Conservation (phyloP, 2,113 vertebrate species). For the Notothenia coriiceps region DNA sequence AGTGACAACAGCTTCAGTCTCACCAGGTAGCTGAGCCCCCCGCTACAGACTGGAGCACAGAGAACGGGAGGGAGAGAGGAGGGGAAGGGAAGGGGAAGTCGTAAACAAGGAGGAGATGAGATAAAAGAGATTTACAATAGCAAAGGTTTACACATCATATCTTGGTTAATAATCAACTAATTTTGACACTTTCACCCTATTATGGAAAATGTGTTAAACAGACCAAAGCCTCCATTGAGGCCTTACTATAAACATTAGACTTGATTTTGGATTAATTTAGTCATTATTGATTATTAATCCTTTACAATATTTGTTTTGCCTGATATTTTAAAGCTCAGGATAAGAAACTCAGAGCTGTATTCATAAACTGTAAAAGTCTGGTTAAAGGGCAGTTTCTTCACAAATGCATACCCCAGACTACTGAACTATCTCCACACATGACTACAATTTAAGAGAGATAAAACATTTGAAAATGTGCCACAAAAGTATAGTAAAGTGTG, state of each 20-base stretch:
- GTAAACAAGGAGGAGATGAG: neutral
- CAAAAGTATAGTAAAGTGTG: neutral
- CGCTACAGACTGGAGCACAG: conserved; percentile 62
- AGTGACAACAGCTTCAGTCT: conserved; percentile 56
- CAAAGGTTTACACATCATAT: neutral
- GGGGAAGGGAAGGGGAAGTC: neutral
- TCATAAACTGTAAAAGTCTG: conserved; percentile 12
- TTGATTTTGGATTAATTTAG: neutral
- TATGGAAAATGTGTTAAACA: neutral
- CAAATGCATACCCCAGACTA: neutral
- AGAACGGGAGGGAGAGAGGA: neutral
- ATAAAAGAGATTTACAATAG: neutral
- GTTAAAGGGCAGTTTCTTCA: neutral
- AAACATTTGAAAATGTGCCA: neutral
- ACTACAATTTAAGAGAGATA: neutral
- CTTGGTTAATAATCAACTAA: neutral
- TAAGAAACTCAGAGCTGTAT: neutral
- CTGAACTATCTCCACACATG: neutral
- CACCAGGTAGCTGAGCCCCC: conserved; percentile 18
- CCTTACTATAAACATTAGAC: neutral
- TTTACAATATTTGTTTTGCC: neutral
- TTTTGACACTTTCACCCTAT: neutral
- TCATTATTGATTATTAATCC: neutral
- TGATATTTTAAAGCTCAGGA: conserved; percentile 3
- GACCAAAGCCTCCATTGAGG: neutral